Base-by-base conservation (phyloP, 2,113 vertebrate genomes). In the Eublepharis macularius region DNA sequence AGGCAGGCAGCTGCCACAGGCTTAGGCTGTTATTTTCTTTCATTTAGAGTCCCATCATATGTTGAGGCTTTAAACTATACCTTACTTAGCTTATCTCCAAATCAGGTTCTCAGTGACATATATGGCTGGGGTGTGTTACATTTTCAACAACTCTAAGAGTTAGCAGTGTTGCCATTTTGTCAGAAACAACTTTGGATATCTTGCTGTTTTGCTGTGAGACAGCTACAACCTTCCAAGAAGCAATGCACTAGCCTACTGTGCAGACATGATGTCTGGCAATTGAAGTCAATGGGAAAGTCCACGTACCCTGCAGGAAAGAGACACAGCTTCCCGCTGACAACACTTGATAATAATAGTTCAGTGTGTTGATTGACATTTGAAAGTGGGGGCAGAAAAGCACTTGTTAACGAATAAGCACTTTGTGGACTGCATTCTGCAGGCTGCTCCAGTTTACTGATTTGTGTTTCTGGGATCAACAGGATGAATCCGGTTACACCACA, bases 401-500 rank as follows among this genome's bases (percentile, higher is more conserved):
- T 0, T 88, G 77, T 72, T 85, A 88, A 87, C 80, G 70, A 75
- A 66, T 87, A 92, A 78, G 88, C 77, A 76, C 90, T 92, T 90
- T 34, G 85, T 81, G 47, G 76, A 87, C 86, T 91, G 88, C 60
- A 51, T 91, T n/a, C 60, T 73, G 73, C 72, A 0, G 66, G 49
- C 86, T 89, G 81, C 91, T 93, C 85, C 84, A 81, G 68, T 87
- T 83, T 6, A 0, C 16, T 92, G 91, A 94, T 94, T 94, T 94
- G 91, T 83, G 72, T 80, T 60, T 0, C 2, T 2, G 80, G 0
- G 74, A 86, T 83, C 85, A 76, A 69, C 13, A 0, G 89, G 81
- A 92, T 92, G 93, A 94, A 92, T 91, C 89, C 86, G 76, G 84
- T 91, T 93, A 92, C 86, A 90, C 89, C 92, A 92, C 81, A 90